A percentile compares a stretch with the other conserved stretches of the same genome.
phyloP scores from a whole-genome alignment of 2,888 invertebrate genomes.

The Parnassius smintheus region DNA sequence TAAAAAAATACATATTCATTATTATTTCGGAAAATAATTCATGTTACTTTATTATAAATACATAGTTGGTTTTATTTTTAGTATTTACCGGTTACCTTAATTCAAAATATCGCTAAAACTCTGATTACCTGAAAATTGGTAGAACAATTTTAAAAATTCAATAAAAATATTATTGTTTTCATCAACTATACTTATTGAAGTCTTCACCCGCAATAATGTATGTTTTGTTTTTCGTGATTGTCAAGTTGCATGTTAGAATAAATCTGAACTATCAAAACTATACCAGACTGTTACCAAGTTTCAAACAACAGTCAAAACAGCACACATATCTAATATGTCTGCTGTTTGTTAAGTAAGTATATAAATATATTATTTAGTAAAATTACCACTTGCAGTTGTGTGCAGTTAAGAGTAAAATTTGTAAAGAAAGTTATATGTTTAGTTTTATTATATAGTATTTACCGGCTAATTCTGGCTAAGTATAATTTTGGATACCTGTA shows the following conservation, averaged over 20 bases:
- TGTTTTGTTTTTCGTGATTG: slow-evolving; percentile 8
- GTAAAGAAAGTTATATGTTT: not conserved
- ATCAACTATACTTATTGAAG: slow-evolving; percentile 2
- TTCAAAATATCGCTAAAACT: too few relatives aligned
- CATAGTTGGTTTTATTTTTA: too few relatives aligned
- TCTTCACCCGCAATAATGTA: slow-evolving; percentile 1
- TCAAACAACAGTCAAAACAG: too few relatives aligned
- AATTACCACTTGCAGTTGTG: not conserved
- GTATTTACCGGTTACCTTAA: too few relatives aligned
- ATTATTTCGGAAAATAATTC: too few relatives aligned
- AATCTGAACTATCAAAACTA: not conserved
- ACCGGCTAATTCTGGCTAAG: not conserved
- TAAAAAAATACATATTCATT: too few relatives aligned
- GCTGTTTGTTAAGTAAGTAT: slow-evolving; percentile 7
- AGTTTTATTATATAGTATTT: not conserved
- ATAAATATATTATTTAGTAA: not conserved
- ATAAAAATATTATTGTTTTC: too few relatives aligned
- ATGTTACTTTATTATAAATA: too few relatives aligned
- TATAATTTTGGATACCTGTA: not conserved
- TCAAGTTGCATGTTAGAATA: slow-evolving; percentile 11
- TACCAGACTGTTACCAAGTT: not conserved
- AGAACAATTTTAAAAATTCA: too few relatives aligned
- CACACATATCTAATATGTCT: not conserved
- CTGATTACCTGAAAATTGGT: too few relatives aligned
- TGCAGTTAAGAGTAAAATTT: not conserved